Evolutionary conservation across 1,140 invertebrate genomes (phyloP).

Genomic region (Papilio polyxenes): DNA sequence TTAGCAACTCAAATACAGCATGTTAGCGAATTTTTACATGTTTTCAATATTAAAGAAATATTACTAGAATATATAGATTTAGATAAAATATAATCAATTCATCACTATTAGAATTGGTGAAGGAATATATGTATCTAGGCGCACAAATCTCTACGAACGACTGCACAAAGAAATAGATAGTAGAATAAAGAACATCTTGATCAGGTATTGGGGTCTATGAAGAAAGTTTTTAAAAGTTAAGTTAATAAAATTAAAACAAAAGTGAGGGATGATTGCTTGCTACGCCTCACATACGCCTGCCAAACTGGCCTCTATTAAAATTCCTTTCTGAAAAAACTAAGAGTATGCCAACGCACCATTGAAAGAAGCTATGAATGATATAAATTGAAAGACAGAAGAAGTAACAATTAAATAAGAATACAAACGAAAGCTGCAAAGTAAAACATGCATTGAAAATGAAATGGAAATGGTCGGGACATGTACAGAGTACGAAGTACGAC

Average conservation of each 20-base stretch:
- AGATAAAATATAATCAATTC: not conserved
- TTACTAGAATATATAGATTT: not conserved
- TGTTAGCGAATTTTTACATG: no score
- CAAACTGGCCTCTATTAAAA: not conserved
- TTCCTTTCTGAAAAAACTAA: not conserved
- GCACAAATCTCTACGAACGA: constrained; percentile 33
- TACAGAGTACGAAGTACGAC: no score
- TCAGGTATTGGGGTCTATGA: constrained; percentile 34
- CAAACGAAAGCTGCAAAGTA: not conserved
- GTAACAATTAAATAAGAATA: not conserved
- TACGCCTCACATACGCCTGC: not conserved
- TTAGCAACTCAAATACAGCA: no score
- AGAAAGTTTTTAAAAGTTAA: constrained; percentile 33
- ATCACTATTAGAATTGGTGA: constrained; percentile 29
- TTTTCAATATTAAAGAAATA: no score
- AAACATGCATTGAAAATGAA: not conserved
- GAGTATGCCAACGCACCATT: not conserved
- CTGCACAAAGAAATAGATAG: constrained; percentile 26
- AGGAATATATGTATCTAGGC: constrained; percentile 35
- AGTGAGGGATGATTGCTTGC: not conserved
- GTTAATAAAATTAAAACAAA: constrained; percentile 1
- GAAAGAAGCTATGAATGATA: not conserved
- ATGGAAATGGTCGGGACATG: no score
- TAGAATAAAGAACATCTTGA: constrained; percentile 34
- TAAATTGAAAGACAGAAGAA: not conserved